Evolutionary conservation across 2,797 vertebrate species (phyloP), one percentile per base, ranked within the genome.

Genomic region (Triplophysa bombifrons): DNA sequence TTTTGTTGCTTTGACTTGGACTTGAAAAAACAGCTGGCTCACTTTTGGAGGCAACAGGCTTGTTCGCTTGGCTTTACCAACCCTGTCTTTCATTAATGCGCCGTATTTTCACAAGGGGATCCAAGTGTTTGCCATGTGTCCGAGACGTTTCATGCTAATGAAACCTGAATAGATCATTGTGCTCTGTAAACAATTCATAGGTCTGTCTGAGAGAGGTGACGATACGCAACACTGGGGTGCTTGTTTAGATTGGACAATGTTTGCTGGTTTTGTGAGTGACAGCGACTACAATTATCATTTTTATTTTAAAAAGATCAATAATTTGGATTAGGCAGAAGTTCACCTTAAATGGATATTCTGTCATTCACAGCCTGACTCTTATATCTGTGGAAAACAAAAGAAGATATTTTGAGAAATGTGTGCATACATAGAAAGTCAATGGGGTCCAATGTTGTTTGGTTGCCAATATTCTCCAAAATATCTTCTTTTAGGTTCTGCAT

Each of bases 81-180:
- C 56, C 66, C 75, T 82, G 81, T 77, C 65, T 82, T 82, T 74
- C 65, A 82, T 79, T 74, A 71, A 70, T 65, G 14, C 20, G 44
- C 76, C 44, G 55, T 63, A 25, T 64, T 74, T 78, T 69, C 60
- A 74, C 17, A 51, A 55, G 75, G 41, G 64, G 27, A 55, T 74
- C 19, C 76, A 74, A 78, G 76, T 82, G 76, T 72, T 65, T 82
- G 66, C 76, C 76, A 82, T 78, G 71, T 78, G 81, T 78, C 58
- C 14, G 14, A 74, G 55, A 68, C 48, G 25, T 63, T 20, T 65
- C 71, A 74, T 82, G 76, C 75, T 82, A 82, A 82, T 78, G 46
- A 68, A 56, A 58, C 65, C 71, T 74, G 81, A 63, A 61, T 34
- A 55, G 55, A 78, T 48, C 44, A 56, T 44, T 69, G 55, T 53